Percentiles rank a stretch among this genome's conserved stretches.
phyloP scores from a whole-genome alignment of 35 echinoderm and acorn worm species.

The Hemicentrotus pulcherrimus region DNA sequence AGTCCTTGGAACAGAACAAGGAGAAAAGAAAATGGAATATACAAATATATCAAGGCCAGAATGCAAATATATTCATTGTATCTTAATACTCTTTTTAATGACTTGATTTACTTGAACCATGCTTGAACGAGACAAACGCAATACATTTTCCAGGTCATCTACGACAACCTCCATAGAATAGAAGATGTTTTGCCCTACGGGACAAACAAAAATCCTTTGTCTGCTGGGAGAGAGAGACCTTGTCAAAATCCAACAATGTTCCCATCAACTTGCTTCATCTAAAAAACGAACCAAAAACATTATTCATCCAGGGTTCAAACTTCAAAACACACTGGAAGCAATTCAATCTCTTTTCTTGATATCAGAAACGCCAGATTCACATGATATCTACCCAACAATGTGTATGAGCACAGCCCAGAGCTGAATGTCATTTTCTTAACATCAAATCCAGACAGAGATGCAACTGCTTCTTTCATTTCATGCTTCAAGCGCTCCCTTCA shows the following conservation, averaged over 20 bases:
- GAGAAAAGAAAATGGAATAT: background rate
- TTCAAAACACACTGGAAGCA: background rate
- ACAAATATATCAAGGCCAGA: background rate
- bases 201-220: slow-evolving; percentile 12
- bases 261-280: background rate
- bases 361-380: background rate
- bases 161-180: background rate
- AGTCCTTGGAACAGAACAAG: background rate
- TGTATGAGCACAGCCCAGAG: background rate
- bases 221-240: background rate
- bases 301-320: background rate
- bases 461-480: background rate
- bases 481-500: background rate
- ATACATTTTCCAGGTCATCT: background rate
- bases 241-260: background rate
- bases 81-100: background rate
- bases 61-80: background rate
- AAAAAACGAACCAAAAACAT: background rate
- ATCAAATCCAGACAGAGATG: background rate
- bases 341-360: background rate
- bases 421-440: background rate
- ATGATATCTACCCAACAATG: background rate
- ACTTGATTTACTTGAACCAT: too few relatives aligned
- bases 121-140: background rate
- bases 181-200: background rate